phyloP scores from a whole-genome alignment of 1,140 invertebrate species.

The Caerostris extrusa region DNA sequence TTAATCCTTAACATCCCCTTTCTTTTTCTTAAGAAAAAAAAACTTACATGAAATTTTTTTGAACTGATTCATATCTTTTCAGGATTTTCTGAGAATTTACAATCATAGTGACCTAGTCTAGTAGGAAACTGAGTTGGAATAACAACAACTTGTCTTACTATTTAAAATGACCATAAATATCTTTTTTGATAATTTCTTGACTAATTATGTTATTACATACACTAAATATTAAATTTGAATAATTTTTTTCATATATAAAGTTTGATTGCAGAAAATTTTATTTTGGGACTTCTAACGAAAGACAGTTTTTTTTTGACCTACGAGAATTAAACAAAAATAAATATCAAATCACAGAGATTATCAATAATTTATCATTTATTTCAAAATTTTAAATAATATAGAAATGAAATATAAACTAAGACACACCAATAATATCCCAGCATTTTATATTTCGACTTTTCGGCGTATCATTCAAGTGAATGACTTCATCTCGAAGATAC shows the following conservation, averaged over 20 bases:
- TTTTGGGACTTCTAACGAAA: background rate
- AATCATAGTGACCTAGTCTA: too few species aligned
- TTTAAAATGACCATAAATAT: too few species aligned
- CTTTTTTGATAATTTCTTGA: too few species aligned
- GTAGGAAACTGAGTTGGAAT: too few species aligned
- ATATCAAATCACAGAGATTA: background rate
- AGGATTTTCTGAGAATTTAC: too few species aligned
- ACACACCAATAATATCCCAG: slow-evolving; percentile 49
- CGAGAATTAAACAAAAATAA: background rate
- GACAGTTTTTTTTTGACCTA: background rate
- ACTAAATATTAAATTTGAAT: background rate
- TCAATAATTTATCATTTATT: background rate
- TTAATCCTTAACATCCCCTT: too few species aligned
- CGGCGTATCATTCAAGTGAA: slow-evolving; percentile 18
- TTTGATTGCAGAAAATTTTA: background rate
- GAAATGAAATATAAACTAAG: background rate
- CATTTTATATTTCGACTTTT: slow-evolving; percentile 10
- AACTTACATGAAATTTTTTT: too few species aligned
- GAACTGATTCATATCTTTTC: too few species aligned
- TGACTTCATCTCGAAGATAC: slow-evolving; percentile 18
- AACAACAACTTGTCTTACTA: too few species aligned
- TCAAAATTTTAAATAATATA: background rate
- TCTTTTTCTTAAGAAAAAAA: too few species aligned
- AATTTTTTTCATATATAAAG: background rate
- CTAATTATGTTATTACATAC: too few species aligned